These are phyloP conservation scores for Drosophila multiciliata DNA, from an alignment of 2,888 invertebrate species.

Conservation along the genomic window DNA sequence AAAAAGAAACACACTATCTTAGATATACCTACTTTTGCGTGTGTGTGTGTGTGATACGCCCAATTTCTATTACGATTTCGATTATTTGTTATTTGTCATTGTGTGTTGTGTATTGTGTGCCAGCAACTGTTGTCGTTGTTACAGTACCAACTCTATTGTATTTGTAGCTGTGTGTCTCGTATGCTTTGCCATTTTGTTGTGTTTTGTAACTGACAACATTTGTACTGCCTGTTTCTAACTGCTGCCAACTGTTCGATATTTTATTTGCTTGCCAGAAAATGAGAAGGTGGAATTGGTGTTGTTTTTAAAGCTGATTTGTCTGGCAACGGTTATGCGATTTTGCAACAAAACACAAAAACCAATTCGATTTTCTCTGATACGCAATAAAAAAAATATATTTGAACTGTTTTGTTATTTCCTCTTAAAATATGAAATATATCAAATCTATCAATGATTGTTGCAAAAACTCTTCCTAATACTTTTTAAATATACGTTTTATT, in stretches of 20 bases:
- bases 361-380: constrained; percentile 3
- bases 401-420: neutral
- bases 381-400: neutral
- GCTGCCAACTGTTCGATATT: constrained; percentile 34
- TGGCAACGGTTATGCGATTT: neutral
- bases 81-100: constrained; percentile 67
- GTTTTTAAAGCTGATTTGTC: neutral
- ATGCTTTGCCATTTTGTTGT: constrained; percentile 17
- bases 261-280: constrained; percentile 19
- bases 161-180: constrained; percentile 14
- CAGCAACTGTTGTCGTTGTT: constrained; percentile 11
- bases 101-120: constrained; percentile 31
- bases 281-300: constrained; percentile 8
- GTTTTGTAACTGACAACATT: constrained; percentile 37
- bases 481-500: neutral
- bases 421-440: neutral
- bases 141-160: neutral
- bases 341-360: neutral
- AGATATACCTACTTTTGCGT: neutral
- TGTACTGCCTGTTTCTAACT: constrained; percentile 9
- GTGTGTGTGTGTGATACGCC: constrained; percentile 53
- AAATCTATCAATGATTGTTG: neutral
- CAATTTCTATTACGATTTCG: constrained; percentile 66
- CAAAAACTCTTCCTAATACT: neutral
- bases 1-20: neutral